A percentile compares a stretch with the other conserved stretches of the same genome.
Conservation (phyloP, 2,113 vertebrate genomes). For the Saimiri boliviensis region DNA sequence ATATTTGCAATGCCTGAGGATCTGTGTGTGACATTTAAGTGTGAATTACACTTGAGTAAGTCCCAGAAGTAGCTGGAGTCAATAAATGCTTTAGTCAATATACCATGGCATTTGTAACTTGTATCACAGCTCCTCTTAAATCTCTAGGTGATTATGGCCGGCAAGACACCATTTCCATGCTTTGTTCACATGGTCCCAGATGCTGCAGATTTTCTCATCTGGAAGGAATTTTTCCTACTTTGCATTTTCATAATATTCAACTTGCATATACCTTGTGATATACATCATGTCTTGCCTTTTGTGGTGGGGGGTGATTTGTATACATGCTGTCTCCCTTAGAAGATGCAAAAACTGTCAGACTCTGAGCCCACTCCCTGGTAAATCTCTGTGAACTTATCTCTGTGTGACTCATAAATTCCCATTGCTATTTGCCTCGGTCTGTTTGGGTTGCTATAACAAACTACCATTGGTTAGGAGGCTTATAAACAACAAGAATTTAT, state of each 20-base stretch:
- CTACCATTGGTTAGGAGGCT: neutral
- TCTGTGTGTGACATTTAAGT: constrained; percentile 58
- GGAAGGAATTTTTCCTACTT: constrained; percentile 25
- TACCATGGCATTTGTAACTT: constrained; percentile 33
- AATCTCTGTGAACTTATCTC: neutral
- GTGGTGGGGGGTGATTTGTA: neutral
- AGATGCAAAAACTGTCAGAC: constrained; percentile 22
- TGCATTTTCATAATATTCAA: neutral
- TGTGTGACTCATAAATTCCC: constrained; percentile 19
- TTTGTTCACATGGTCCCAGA: constrained; percentile 13
- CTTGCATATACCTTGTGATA: neutral
- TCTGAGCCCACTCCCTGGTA: neutral
- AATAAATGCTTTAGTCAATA: constrained; percentile 57
- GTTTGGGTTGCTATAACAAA: neutral
- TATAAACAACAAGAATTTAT: neutral
- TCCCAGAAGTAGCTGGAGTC: constrained; percentile 38
- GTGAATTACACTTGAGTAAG: constrained; percentile 43
- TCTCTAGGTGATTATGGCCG: constrained; percentile 22
- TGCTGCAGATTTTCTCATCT: constrained; percentile 19
- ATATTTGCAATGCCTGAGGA: constrained; percentile 30
- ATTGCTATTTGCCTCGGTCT: neutral
- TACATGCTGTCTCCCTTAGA: neutral
- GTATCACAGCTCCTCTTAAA: neutral
- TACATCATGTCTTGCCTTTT: constrained; percentile 24
- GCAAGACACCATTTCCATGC: neutral